phyloP scores from a whole-genome alignment of 2,797 vertebrate genomes.

The Molossus molossus region DNA sequence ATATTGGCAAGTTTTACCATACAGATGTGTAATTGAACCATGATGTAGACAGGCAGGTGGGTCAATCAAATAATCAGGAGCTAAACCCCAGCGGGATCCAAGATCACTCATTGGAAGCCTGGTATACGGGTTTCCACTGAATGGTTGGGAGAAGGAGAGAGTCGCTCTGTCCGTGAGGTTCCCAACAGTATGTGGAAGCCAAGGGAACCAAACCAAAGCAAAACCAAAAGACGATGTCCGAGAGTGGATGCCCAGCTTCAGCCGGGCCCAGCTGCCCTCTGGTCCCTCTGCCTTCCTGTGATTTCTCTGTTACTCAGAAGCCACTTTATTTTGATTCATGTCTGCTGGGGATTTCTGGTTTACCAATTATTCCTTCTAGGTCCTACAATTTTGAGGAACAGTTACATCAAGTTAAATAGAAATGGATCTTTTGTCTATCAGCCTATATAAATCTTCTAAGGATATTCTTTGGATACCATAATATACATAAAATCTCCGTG shows the following conservation, averaged over 20 bases:
- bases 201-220: background rate
- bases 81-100: background rate
- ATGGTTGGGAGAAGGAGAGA: rapidly evolving
- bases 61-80: background rate
- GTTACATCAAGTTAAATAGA: background rate
- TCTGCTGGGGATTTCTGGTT: background rate
- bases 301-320: background rate
- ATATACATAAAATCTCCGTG: background rate
- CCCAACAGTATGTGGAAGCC: background rate
- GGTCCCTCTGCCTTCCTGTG: background rate
- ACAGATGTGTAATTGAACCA: background rate
- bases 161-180: background rate
- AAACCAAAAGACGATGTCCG: background rate
- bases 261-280: background rate
- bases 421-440: background rate
- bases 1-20: background rate
- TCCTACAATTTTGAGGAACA: background rate
- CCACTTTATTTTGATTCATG: rapidly evolving
- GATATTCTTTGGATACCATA: background rate
- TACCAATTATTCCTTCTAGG: background rate
- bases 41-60: background rate
- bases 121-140: rapidly evolving
- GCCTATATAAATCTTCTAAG: background rate
- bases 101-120: background rate
- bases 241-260: background rate